Base-by-base conservation (phyloP, 1,140 invertebrate species). In the Eurosta solidaginis region DNA sequence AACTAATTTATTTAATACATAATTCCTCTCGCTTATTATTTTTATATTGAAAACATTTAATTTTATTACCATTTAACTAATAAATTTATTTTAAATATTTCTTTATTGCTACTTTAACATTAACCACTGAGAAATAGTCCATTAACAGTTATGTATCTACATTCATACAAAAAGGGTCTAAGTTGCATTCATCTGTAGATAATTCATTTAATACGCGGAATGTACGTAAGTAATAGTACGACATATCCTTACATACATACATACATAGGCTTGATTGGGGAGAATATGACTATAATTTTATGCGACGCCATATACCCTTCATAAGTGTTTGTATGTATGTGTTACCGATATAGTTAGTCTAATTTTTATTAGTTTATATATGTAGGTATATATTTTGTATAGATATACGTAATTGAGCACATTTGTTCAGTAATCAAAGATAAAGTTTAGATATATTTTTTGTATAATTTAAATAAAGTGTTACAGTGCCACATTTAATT, bases 391-490 rank as follows among this genome's bases (percentile, higher is more conserved):
- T 40, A n/a, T 27, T 63, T 33, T 5, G 3, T 33, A 63, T 68
- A 33, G 14, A 52, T 52, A 14, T 49, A 17, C 33, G 27, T 54
- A 59, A n/a, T 68, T 68, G 59, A 68, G 59, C 59, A 68, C 59
- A 68, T 68, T n/a, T 68, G 33, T 40, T 68, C 33, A 68, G 59
- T 29, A 68, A 68, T 68, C 59, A 40, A 40, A 40, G 20, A 68
- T 40, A 63, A n/a, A n/a, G n/a, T 63, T 2, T 68, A 27, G 22
- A 20, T 54, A 25, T 54, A 40, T 22, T 40, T 68, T 17, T 40
- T n/a, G n/a, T n/a, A n/a, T n/a, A n/a, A n/a, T n/a, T 36, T 42
- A 68, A 59, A 68, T 68, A 68, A 68, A 68, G 33, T 68, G n/a
- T 6, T 68, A 47, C 25, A 14, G 3, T 17, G 27, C 17, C 25